Evolutionary conservation across 2,888 invertebrate genomes (phyloP), one percentile per base, ranked within the genome.

Genomic region (Hetaerina titia): DNA sequence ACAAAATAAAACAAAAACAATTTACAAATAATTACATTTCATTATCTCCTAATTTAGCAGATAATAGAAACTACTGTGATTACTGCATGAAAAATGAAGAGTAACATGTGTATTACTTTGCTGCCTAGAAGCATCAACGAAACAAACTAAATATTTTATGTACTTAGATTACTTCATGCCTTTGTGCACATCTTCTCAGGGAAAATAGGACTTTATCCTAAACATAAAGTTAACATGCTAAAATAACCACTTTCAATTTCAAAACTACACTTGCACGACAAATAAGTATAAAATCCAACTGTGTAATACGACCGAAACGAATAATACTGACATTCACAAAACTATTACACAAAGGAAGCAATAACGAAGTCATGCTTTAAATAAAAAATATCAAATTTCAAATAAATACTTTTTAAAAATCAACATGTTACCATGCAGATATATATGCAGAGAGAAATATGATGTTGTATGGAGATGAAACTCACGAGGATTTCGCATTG

Each of bases 401-500:
- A 69, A 5, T n/a, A n/a, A n/a, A 69, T 22, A n/a, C 69, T 69
- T 9, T n/a, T 22, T 63, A 63, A 17, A 63, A 63, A 17, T 58
- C 25, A 74, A 13, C 92, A 56, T 92, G 63, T 58, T 22, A 74
- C 13, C 92, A 56, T 92, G 92, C 92, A 69, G 45, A 11, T 74
- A n/a, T 6, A 15, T 57, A 58, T 89, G 56, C 57, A n/a, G 17
- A 56, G 56, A 58, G 15, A 57, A 69, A n/a, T 22, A 19, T 89
- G 89, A 57, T 56, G 22, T 22, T 56, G 92, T 19, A 64, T 74
- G 45, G 22, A 90, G n/a, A 92, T 22, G 69, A 31, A 81, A 81
- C 92, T 92, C 92, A 92, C 92, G 8, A 64, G 92, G 92, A 92
- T 92, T 92, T 92, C 92, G 69, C 69, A 92, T 45, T 15, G 64